Percentiles rank a stretch among this genome's conserved stretches.
Conservation (phyloP, 2,888 invertebrate genomes). For the Pseudeuparius sepicola region DNA sequence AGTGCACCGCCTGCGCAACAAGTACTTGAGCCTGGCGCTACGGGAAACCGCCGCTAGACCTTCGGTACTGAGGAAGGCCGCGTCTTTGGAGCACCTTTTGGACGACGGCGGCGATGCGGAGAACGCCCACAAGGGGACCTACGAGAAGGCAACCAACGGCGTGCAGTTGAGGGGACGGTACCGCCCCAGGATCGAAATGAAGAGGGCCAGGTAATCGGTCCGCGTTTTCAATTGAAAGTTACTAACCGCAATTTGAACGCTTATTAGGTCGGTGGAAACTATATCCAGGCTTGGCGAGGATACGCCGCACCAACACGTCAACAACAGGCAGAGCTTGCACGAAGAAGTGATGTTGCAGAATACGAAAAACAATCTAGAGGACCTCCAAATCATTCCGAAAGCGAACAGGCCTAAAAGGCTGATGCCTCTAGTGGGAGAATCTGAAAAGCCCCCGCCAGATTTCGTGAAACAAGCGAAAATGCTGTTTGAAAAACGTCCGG, state of each 20-base stretch:
- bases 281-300: constrained; percentile 54
- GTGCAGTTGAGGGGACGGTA: too few species aligned
- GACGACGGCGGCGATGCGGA: constrained; percentile 48
- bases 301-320: constrained; percentile 15
- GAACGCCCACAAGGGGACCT: constrained; percentile 21
- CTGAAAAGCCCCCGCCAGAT: constrained; percentile 80
- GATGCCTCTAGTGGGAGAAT: constrained; percentile 55
- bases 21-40: constrained; percentile 75
- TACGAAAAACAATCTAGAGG: constrained; percentile 20
- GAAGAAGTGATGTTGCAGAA: constrained; percentile 40
- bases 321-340: constrained; percentile 39
- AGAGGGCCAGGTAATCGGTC: constrained; percentile 8
- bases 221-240: too few species aligned
- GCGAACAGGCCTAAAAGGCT: constrained; percentile 51
- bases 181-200: too few species aligned
- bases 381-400: constrained; percentile 26
- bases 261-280: constrained; percentile 62
- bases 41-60: constrained; percentile 52
- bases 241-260: neutral
- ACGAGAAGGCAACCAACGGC: too few species aligned
- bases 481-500: constrained; percentile 66
- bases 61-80: constrained; percentile 65
- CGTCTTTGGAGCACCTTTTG: constrained; percentile 75
- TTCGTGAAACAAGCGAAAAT: constrained; percentile 77
- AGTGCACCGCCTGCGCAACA: constrained; percentile 76